phyloP scores from a whole-genome alignment of 2,113 vertebrate species.

The Lycocorax pyrrhopterus region DNA sequence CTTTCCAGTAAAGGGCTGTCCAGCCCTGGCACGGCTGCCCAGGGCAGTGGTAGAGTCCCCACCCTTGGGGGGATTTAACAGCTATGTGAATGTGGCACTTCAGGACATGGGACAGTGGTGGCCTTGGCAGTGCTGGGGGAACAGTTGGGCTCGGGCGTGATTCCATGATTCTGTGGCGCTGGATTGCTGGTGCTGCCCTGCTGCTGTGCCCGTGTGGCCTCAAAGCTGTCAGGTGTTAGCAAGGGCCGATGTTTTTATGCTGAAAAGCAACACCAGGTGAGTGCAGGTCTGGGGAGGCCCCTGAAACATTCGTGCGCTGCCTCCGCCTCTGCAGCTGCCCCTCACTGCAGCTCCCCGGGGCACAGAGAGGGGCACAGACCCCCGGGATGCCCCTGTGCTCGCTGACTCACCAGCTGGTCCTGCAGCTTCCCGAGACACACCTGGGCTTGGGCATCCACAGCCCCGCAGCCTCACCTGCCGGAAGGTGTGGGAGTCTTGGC shows the following conservation, averaged over 20 bases:
- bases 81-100: background rate
- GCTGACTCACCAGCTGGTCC: background rate
- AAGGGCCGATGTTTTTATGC: background rate
- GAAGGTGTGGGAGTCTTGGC: background rate
- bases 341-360: fast-evolving
- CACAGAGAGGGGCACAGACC: background rate
- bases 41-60: background rate
- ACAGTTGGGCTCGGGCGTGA: background rate
- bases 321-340: background rate
- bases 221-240: background rate
- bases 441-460: background rate
- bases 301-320: fast-evolving
- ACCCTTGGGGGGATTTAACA: too few species aligned
- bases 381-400: background rate
- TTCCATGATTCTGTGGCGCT: background rate
- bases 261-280: background rate
- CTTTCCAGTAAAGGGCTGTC: background rate
- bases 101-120: background rate
- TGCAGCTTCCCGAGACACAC: background rate
- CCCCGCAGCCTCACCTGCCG: background rate
- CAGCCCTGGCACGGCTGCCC: background rate
- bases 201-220: background rate
- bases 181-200: background rate
- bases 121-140: background rate
- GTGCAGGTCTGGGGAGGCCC: background rate